A percentile compares a stretch with the other conserved stretches of the same genome.
Conservation (phyloP, 2,888 invertebrate species). For the Encarsia formosa region DNA sequence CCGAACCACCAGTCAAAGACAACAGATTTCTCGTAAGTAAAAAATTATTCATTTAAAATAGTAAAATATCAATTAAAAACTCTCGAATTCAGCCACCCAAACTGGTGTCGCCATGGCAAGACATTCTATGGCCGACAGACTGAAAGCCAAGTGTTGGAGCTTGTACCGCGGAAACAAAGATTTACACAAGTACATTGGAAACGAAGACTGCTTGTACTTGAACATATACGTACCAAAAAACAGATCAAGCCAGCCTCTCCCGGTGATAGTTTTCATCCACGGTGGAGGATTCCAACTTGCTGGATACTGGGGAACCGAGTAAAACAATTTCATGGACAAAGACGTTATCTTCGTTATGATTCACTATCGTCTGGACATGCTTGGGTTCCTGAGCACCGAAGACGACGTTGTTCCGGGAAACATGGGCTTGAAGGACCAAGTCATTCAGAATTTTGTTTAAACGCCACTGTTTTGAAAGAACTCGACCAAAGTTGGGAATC, state of each 20-base stretch:
- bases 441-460: constrained; percentile 35
- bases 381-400: constrained; percentile 71
- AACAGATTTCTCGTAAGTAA: constrained; percentile 3
- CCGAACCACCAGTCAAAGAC: not conserved
- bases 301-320: constrained; percentile 48
- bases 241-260: constrained; percentile 19
- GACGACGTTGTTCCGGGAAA: constrained; percentile 67
- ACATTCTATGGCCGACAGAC: too few relatives aligned
- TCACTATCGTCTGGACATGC: constrained; percentile 66
- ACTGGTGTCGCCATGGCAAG: too few relatives aligned
- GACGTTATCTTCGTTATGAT: constrained; percentile 65
- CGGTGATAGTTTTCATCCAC: constrained; percentile 41
- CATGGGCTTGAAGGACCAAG: constrained; percentile 71
- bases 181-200: constrained; percentile 15
- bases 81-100: too few relatives aligned
- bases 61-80: too few relatives aligned
- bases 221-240: constrained; percentile 30
- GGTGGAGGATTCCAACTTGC: constrained; percentile 52
- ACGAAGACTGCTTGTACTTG: constrained; percentile 33
- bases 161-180: too few relatives aligned
- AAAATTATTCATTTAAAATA: not conserved
- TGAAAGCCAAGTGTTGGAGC: too few relatives aligned
- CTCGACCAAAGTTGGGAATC: constrained; percentile 56
- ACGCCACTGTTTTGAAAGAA: constrained; percentile 50
- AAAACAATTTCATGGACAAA: constrained; percentile 59